phyloP scores from a whole-genome alignment of 2,113 vertebrate genomes.

The Eulemur macaco region DNA sequence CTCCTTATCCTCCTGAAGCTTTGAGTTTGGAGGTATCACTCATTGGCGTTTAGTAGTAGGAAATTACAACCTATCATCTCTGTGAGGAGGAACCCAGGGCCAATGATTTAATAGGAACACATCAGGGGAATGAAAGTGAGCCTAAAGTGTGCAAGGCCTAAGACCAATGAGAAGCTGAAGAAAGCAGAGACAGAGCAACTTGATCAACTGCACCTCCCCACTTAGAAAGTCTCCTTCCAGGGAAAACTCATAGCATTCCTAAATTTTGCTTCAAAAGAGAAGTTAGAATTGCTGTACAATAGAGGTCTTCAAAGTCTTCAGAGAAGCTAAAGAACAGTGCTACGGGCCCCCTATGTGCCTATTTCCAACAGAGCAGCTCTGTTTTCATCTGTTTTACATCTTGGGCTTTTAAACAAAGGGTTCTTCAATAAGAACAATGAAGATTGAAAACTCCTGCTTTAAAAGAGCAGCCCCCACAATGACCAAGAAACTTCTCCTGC shows the following conservation, averaged over 20 bases:
- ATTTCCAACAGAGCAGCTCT: conserved; percentile 41
- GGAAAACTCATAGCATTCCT: not conserved
- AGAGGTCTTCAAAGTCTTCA: not conserved
- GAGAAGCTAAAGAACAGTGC: not conserved
- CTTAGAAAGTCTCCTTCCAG: not conserved
- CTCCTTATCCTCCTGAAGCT: not conserved
- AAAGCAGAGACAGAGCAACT: not conserved
- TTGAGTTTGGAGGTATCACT: not conserved
- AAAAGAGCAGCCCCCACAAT: conserved; percentile 36
- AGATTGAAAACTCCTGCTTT: conserved; percentile 60
- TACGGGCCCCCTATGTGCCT: not conserved
- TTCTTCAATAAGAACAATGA: conserved; percentile 64
- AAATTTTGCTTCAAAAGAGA: not conserved
- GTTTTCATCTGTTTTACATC: conserved; percentile 76
- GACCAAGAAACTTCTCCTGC: conserved; percentile 29
- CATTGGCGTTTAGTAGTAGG: not conserved
- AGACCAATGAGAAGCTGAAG: not conserved
- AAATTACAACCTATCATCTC: not conserved
- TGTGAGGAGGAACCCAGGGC: not conserved
- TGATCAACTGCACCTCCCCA: not conserved
- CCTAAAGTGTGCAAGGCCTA: not conserved
- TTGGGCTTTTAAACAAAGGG: conserved; percentile 70
- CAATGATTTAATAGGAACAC: not conserved
- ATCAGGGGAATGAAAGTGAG: not conserved
- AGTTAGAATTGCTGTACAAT: not conserved